phyloP scores from a whole-genome alignment of 2,797 vertebrate genomes.

The Thalassophryne amazonica region DNA sequence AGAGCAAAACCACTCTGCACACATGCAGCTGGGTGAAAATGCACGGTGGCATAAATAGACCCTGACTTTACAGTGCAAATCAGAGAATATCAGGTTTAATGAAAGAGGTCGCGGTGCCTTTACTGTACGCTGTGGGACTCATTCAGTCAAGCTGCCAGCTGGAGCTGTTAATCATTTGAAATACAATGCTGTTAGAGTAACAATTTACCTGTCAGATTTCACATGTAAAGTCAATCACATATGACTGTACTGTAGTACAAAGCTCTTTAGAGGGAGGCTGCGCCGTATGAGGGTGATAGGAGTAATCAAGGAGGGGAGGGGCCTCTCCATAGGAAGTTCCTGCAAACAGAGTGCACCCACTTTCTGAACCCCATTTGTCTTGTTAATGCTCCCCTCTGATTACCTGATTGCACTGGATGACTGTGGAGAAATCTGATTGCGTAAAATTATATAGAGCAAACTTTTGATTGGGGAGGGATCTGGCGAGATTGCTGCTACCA shows the following conservation, averaged over 20 bases:
- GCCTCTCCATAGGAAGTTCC: constrained; percentile 82
- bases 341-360: constrained; percentile 84
- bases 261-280: constrained; percentile 66
- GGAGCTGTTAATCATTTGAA: constrained; percentile 64
- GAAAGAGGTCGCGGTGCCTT: constrained; percentile 14
- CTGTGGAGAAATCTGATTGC: constrained; percentile 89
- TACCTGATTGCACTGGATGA: constrained; percentile 88
- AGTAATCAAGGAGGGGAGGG: constrained; percentile 74
- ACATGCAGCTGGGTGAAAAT: constrained; percentile 5
- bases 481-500: constrained; percentile 76
- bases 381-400: constrained; percentile 86
- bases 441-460: constrained; percentile 87
- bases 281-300: constrained; percentile 77
- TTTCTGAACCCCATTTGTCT: constrained; percentile 86
- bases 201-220: constrained; percentile 52
- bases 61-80: constrained; percentile 45
- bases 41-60: constrained; percentile 6
- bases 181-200: constrained; percentile 57
- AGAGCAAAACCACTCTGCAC: constrained; percentile 15
- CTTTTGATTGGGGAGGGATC: constrained; percentile 85
- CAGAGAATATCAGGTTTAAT: constrained; percentile 12
- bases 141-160: constrained; percentile 30
- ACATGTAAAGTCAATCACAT: constrained; percentile 63
- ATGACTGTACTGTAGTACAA: constrained; percentile 54
- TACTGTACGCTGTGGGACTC: constrained; percentile 33